Evolutionary conservation across 2,113 vertebrate species (phyloP).

Genomic region (Amphiprion ocellaris): DNA sequence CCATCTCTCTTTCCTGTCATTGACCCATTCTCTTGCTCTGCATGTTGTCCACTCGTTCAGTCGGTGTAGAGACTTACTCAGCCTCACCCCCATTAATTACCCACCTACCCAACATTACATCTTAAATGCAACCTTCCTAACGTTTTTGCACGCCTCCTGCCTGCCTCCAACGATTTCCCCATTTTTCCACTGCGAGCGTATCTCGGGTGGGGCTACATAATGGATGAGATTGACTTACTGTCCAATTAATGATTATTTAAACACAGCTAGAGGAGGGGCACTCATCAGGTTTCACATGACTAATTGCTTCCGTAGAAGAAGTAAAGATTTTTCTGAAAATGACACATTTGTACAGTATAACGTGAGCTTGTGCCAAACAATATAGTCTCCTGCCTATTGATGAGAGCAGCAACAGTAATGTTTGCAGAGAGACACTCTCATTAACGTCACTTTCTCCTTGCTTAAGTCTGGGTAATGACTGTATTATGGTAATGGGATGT

Average conservation of each 20-base stretch:
- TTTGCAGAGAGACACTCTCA: slow-evolving; percentile 55
- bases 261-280: slow-evolving; percentile 55
- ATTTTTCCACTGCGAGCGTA: slow-evolving; percentile 68
- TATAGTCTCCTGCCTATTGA: slow-evolving; percentile 35
- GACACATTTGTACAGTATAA: slow-evolving; percentile 40
- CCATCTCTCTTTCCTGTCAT: slow-evolving; percentile 66
- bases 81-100: slow-evolving; percentile 66
- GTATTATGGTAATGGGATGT: slow-evolving; percentile 74
- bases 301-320: slow-evolving; percentile 59
- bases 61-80: slow-evolving; percentile 43
- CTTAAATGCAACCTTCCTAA: slow-evolving; percentile 69
- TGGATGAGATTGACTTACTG: slow-evolving; percentile 81
- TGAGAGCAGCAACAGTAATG: slow-evolving; percentile 23
- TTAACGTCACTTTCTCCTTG: slow-evolving; percentile 66
- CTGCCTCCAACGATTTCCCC: slow-evolving; percentile 70
- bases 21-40: slow-evolving; percentile 49
- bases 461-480: slow-evolving; percentile 69
- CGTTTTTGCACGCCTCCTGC: slow-evolving; percentile 59
- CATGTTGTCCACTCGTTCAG: slow-evolving; percentile 56
- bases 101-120: slow-evolving; percentile 53
- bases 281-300: slow-evolving; percentile 69
- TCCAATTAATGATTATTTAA: slow-evolving; percentile 79
- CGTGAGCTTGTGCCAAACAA: slow-evolving; percentile 35
- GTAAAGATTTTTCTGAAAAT: slow-evolving; percentile 59
- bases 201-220: slow-evolving; percentile 75